Evolutionary conservation across 1,140 invertebrate species (phyloP).

Genomic region (Drosophila novamexicana): DNA sequence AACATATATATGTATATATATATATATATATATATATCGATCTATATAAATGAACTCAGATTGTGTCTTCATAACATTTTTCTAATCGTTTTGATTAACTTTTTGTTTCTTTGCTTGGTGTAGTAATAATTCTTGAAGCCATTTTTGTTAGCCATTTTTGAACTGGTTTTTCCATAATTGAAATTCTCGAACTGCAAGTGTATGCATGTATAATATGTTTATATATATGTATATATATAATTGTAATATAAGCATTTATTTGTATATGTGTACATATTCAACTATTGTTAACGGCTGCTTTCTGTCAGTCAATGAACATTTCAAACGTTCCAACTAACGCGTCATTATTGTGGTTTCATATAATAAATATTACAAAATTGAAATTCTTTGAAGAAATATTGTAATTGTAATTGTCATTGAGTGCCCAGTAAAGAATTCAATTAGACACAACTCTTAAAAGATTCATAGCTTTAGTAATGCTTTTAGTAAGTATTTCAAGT

Average conservation of each 20-base stretch:
- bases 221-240: slow-evolving; percentile 47
- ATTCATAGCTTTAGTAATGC: slow-evolving; percentile 32
- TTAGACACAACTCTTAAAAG: slow-evolving; percentile 26
- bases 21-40: slow-evolving; percentile 9
- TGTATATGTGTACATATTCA: slow-evolving; percentile 32
- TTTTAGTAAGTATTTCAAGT: slow-evolving; percentile 8
- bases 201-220: slow-evolving; percentile 50
- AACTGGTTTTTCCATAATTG: slow-evolving; percentile 60
- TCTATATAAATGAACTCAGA: slow-evolving; percentile 11
- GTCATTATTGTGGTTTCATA: slow-evolving; percentile 10
- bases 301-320: slow-evolving; percentile 6
- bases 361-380: slow-evolving; percentile 11
- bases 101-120: slow-evolving; percentile 54
- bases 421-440: slow-evolving; percentile 20
- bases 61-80: slow-evolving; percentile 59
- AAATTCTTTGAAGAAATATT: slow-evolving; percentile 24
- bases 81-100: slow-evolving; percentile 69
- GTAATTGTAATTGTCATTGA: slow-evolving; percentile 15
- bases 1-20: background rate
- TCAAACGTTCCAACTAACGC: slow-evolving; percentile 44
- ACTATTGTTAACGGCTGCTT: slow-evolving; percentile 4
- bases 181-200: slow-evolving; percentile 74
- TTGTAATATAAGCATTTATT: slow-evolving; percentile 46
- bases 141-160: slow-evolving; percentile 36
- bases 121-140: slow-evolving; percentile 58